Base-by-base conservation (phyloP, 23 tunicate species). In the Halocynthia roretzi region DNA sequence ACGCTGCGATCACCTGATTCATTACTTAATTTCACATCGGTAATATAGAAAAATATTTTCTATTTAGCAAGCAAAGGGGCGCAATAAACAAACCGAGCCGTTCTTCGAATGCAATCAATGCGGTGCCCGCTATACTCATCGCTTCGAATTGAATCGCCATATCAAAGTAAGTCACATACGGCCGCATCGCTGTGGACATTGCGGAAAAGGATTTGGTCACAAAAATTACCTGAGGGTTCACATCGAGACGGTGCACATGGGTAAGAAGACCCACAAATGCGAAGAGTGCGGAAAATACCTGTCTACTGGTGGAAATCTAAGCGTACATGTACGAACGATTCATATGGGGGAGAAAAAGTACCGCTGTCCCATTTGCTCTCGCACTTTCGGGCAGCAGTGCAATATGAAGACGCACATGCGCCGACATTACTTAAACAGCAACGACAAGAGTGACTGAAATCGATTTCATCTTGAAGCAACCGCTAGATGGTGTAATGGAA, bases 381-480 rank as follows among this genome's bases (percentile, higher is more conserved):
- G 98, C 14, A 92, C 93, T n/a, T 92, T 92, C 75, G 98, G 98
- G 57, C 98, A 92, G 68, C 98, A 92, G 57, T 92, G 98, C 78
- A 92, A 92, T 68, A 92, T 92, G 98, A 92, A 92, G 82, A 92
- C 98, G 21, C 98, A 92, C 75, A 92, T 92, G 98, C 82, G 83
- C 55, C 77, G 98, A 7, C 98, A 92, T 82, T 85, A 72, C 67
- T 49, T 77, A 8, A 90, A 90, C 61, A 31, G 77, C 72, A 84
- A 80, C 19, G 82, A 85, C 15, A 5, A 68, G 62, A 31, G 44
- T 31, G 44, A 31, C 44, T 31, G 44, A 31, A 31, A 31, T 31
- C 44, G 44, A 31, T 31, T 31, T 31, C 44, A 31, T 31, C 2
- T 31, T 31, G 44, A 31, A 31, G 44, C 44, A 31, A 31, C 44